Base-by-base conservation (phyloP, 2,113 vertebrate species). In the Vireo altiloquus region DNA sequence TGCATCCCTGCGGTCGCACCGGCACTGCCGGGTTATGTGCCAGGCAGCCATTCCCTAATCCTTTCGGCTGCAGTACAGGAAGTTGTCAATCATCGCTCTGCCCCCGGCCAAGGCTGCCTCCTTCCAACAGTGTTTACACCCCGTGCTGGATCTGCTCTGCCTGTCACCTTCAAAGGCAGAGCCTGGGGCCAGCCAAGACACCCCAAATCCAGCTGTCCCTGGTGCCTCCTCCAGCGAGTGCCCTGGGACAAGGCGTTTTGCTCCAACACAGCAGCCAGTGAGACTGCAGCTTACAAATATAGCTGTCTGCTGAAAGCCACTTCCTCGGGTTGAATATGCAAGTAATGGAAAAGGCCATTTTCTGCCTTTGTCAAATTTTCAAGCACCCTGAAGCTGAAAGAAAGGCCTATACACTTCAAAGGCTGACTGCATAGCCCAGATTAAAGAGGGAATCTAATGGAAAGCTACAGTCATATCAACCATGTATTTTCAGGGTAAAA, bases 11-110 rank as follows among this genome's bases (percentile, higher is more conserved):
- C 4, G 19, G 76, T 82, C 66, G 70, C 86, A 86, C 57, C 20
- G 82, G 64, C 7, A 14, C 56, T 5, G 35, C 68, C 1, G 22
- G 69, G 39, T 66, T 71, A 4, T 14, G 82, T 90, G 70, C 87
- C 30, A 6, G 76, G 89, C 47, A 15, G 88, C 22, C 7, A 80
- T 95, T 90, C 94, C 88, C 88, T 84, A 91, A 90, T 92, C 81
- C 92, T 24, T 85, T 68, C 76, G 74, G 71, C 90, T 30, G 22
- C 28, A 64, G 79, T 4, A 49, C n/a, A 94, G 97, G 97, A 98
- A 98, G 80, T 8, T 72, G 94, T 96, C 97, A 89, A 64, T 96
- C 96, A 92, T 24, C 39, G 7, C 83, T 65, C 77, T 96, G 92
- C 91, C 46, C 71, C 33, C 2, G 17, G 95, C 94, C 95, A 96